phyloP scores from a whole-genome alignment of 2,797 vertebrate genomes.

The Cossypha caffra region DNA sequence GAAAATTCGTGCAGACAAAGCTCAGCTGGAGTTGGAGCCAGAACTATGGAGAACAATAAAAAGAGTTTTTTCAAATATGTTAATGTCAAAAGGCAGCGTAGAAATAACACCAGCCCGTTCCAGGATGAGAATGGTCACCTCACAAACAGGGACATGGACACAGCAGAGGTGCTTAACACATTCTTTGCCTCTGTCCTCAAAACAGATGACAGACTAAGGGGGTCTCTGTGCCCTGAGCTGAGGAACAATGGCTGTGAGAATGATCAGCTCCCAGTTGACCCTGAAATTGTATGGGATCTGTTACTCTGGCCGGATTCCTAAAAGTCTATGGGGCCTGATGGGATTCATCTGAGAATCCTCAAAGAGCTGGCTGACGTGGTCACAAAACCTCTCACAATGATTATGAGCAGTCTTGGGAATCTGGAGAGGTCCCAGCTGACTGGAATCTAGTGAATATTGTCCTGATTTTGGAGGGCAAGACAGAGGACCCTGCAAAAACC shows the following conservation, averaged over 20 bases:
- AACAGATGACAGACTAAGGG: neutral
- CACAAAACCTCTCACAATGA: neutral
- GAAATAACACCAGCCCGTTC: accelerated
- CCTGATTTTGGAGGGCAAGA: neutral
- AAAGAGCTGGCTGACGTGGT: neutral
- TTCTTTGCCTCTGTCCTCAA: neutral
- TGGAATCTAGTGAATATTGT: neutral
- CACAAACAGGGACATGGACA: neutral
- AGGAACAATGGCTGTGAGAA: neutral
- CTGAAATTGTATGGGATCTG: neutral
- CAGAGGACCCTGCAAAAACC: neutral
- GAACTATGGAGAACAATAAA: neutral
- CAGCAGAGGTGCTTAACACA: neutral
- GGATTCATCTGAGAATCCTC: neutral
- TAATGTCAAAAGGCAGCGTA: neutral
- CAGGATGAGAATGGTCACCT: neutral
- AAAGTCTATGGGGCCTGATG: neutral
- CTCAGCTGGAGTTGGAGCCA: neutral
- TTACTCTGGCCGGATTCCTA: neutral
- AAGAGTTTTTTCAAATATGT: neutral
- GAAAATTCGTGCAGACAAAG: neutral
- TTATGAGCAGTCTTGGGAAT: neutral
- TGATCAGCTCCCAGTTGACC: neutral
- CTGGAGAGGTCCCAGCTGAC: neutral
- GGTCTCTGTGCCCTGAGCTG: neutral